phyloP scores from a whole-genome alignment of 1,140 invertebrate genomes.

The Pogonognathellus flavescens region DNA sequence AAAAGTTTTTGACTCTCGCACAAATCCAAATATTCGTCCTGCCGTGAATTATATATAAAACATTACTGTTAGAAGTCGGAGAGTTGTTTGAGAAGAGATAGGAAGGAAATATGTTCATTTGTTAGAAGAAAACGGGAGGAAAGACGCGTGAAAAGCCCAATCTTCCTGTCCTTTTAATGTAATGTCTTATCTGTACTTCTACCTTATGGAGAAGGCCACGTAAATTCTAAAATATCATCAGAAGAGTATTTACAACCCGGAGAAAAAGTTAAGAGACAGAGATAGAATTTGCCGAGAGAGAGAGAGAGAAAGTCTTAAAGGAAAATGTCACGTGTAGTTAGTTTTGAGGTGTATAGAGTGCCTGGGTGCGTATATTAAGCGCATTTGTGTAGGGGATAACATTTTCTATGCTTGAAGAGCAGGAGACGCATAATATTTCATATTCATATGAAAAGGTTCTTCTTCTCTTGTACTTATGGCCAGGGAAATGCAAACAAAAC shows the following conservation, averaged over 20 bases:
- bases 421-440: conserved; percentile 9
- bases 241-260: no score
- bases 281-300: not conserved
- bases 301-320: not conserved
- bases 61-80: not conserved
- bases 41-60: conserved; percentile 19
- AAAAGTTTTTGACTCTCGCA: conserved; percentile 8
- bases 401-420: not conserved
- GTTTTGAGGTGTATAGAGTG: no score
- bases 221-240: no score
- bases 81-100: not conserved
- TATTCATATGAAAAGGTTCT: not conserved
- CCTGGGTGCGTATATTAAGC: no score
- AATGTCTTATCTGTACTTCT: no score
- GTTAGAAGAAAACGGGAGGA: not conserved
- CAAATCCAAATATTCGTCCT: conserved; percentile 23
- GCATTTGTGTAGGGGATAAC: not conserved
- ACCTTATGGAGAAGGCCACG: no score
- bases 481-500: conserved; percentile 18
- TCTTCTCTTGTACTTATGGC: not conserved
- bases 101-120: conserved; percentile 22
- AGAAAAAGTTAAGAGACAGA: not conserved
- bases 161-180: not conserved
- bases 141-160: not conserved
- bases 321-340: no score